Base-by-base conservation (phyloP, 2,797 vertebrate species). In the Anolis apletophallus region DNA sequence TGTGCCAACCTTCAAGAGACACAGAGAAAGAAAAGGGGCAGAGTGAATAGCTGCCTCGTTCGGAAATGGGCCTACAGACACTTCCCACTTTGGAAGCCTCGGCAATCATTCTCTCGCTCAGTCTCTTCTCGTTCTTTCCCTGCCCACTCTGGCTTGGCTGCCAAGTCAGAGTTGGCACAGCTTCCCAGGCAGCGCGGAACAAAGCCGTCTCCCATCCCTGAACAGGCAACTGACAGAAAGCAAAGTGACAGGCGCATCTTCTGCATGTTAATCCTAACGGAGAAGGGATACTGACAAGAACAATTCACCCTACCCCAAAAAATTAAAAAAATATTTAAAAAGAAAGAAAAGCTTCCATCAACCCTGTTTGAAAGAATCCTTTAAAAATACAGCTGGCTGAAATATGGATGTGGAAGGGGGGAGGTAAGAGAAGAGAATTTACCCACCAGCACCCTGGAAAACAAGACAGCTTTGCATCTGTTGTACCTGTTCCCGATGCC, bases 401-500 rank as follows among this genome's bases (percentile, higher is more conserved):
- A 55, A 81, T 59, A 87, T 64, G 83, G 69, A 83, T 71, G 50
- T 32, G 34, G 69, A 50, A n/a, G 29, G 29, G 76, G 40, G 68
- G 34, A 34, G 69, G 52, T 3, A 6, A 14, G 50, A 71, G 34
- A 54, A 36, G 88, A 88, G 75, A 88, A 88, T 80, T 90, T 89
- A 91, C 91, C 90, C 85, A 91, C 93, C 5, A 36, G 91, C 90
- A 88, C 81, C 91, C 84, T 92, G 92, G 94, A 88, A 87, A 91
- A 93, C 83, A 87, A 94, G 92, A 91, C 93, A 91, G 85, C 88
- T 93, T 90, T 89, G 91, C 92, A 93, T 95, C 92, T 88, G 93
- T 93, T 90, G 93, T 95, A 94, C 94, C 94, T 95, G 94, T 93
- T 94, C 94, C 93, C 87, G 93, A 92, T 93, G 94, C 91, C 92